A percentile compares a stretch with the other conserved stretches of the same genome.
Evolutionary conservation across 35 echinoderm and acorn worm genomes (phyloP).

Genomic region (Strongylocentrotus purpuratus): DNA sequence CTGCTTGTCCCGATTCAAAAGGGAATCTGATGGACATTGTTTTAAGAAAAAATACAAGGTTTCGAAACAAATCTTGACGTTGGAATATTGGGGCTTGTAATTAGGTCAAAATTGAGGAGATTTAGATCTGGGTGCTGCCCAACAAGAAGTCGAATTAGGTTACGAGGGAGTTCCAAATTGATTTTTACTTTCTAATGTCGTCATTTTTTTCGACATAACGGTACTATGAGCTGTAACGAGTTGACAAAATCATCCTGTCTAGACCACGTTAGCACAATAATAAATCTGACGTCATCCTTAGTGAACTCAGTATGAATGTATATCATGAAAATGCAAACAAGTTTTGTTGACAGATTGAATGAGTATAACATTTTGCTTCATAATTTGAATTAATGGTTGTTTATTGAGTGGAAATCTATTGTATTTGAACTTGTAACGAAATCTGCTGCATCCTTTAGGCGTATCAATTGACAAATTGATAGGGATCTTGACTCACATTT

Average conservation of each 20-base stretch:
- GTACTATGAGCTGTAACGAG: slow-evolving; percentile 1
- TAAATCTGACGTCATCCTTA: slow-evolving; percentile 28
- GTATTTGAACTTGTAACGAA: too few relatives aligned
- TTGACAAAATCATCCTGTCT: background rate
- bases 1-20: slow-evolving; percentile 10
- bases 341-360: background rate
- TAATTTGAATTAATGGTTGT: background rate
- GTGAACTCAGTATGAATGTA: background rate
- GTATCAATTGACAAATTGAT: too few relatives aligned
- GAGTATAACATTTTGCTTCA: background rate
- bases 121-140: background rate
- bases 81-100: slow-evolving; percentile 22
- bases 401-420: too few relatives aligned
- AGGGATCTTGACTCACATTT: too few relatives aligned
- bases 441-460: too few relatives aligned
- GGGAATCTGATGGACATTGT: background rate
- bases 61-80: slow-evolving; percentile 27
- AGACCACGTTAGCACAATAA: background rate
- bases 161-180: slow-evolving; percentile 29
- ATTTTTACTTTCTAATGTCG: slow-evolving; percentile 21
- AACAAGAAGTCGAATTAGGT: slow-evolving; percentile 34
- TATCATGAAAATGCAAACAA: background rate
- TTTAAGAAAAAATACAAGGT: background rate
- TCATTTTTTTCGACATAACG: background rate
- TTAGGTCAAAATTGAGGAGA: slow-evolving; percentile 43